Percentiles rank a stretch among this genome's conserved stretches.
These are phyloP conservation scores for Microctonus hyperodae DNA, from an alignment of 2,888 invertebrate species.

Conservation along the genomic window DNA sequence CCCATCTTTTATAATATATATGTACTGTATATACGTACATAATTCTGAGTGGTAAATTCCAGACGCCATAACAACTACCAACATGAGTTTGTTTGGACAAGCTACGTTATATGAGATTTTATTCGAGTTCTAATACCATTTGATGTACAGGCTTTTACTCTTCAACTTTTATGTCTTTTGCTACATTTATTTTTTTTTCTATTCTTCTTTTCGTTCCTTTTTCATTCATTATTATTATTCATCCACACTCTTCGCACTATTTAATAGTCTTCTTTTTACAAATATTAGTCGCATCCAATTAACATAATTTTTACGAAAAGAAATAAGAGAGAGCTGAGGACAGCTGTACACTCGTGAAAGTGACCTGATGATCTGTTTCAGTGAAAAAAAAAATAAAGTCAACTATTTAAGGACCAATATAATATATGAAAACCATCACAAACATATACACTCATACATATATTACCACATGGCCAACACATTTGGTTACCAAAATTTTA, in stretches of 20 bases:
- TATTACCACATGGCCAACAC: slow-evolving; percentile 39
- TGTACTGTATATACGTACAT: slow-evolving; percentile 14
- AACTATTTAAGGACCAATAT: neutral
- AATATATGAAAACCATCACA: neutral
- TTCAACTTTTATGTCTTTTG: neutral
- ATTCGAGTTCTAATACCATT: slow-evolving; percentile 45
- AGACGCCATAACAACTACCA: slow-evolving; percentile 37
- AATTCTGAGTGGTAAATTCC: slow-evolving; percentile 35
- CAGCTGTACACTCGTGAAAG: neutral
- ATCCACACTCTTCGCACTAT: neutral
- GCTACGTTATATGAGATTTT: slow-evolving; percentile 58
- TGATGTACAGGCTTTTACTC: slow-evolving; percentile 11
- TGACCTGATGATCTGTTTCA: neutral
- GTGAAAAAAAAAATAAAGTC: neutral
- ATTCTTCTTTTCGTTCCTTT: neutral
- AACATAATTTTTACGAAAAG: neutral
- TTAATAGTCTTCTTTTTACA: slow-evolving; percentile 1
- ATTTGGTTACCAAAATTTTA: slow-evolving; percentile 35
- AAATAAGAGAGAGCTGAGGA: neutral
- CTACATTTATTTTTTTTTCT: neutral
- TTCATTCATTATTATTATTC: neutral
- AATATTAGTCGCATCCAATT: neutral
- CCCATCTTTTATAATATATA: slow-evolving; percentile 4
- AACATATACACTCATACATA: neutral
- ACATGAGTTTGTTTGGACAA: slow-evolving; percentile 57